Evolutionary conservation across 2,113 vertebrate species (phyloP).

Genomic region (Toxostoma redivivum): DNA sequence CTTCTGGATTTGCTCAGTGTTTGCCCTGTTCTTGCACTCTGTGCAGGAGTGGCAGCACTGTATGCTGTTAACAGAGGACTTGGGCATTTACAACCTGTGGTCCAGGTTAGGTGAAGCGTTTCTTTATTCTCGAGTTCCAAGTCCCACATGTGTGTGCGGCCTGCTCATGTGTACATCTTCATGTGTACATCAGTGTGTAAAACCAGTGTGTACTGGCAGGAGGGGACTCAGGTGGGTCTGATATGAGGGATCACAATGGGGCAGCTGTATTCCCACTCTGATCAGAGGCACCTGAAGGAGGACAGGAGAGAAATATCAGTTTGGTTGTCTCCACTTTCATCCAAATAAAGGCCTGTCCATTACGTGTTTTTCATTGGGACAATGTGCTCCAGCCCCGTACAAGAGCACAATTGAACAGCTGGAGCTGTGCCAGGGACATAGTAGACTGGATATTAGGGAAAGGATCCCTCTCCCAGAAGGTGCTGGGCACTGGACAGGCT

Average conservation of each 20-base stretch:
- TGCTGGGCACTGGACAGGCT: fast-evolving
- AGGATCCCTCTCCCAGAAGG: neutral
- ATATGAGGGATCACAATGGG: neutral
- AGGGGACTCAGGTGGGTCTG: neutral
- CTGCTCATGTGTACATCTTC: neutral
- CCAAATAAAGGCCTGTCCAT: neutral
- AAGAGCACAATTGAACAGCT: neutral
- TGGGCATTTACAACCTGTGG: neutral
- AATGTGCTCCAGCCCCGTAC: neutral
- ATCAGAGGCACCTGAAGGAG: neutral
- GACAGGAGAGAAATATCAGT: neutral
- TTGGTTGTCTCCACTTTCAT: neutral
- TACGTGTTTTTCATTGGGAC: neutral
- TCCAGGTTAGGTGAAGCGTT: neutral
- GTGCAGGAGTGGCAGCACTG: neutral
- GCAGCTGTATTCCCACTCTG: neutral
- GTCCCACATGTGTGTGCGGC: neutral
- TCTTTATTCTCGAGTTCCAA: neutral
- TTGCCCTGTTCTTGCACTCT: neutral
- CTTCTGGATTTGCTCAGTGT: neutral
- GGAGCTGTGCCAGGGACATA: neutral
- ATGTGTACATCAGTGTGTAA: no score
- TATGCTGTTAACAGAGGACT: neutral
- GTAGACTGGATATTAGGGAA: neutral
- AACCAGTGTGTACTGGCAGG: fast-evolving